Evolutionary conservation across 2,113 vertebrate species (phyloP).

Genomic region (Struthio camelus): DNA sequence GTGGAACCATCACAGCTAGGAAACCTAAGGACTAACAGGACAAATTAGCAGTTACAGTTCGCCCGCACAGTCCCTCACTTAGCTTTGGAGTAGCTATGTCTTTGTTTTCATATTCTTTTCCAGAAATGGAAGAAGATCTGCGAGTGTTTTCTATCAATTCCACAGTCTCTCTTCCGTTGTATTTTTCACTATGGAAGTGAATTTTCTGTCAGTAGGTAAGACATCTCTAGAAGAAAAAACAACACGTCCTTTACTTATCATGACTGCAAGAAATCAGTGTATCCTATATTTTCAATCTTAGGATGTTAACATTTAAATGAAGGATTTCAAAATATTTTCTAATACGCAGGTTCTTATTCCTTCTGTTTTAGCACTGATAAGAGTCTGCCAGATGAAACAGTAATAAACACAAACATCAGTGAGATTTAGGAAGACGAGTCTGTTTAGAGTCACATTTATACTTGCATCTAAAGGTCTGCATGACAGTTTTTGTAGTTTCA

Average conservation of each 20-base stretch:
- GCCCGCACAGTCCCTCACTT: not conserved
- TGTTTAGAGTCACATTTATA: not conserved
- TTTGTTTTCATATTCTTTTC: not conserved
- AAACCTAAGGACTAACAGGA: not conserved
- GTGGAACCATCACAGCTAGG: not conserved
- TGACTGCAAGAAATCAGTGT: not conserved
- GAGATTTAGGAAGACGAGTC: not conserved
- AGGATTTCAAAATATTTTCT: not conserved
- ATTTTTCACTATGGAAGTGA: not conserved
- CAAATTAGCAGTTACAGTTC: not conserved
- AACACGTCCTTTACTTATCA: not conserved
- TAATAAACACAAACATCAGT: not conserved
- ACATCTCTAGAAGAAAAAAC: not conserved
- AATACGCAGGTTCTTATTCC: not conserved
- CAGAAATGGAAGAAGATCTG: not conserved
- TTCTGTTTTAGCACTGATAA: not conserved
- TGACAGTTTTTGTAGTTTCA: not conserved
- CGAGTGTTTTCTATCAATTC: not conserved
- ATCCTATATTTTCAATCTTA: not conserved
- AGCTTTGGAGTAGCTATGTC: not conserved
- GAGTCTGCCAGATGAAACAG: not conserved
- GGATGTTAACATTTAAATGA: not conserved
- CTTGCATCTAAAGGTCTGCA: not conserved
- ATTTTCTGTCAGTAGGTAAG: not conserved
- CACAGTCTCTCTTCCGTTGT: not conserved